Evolutionary conservation across 1,140 invertebrate species (phyloP).

Genomic region (Drosophila micromelanica): DNA sequence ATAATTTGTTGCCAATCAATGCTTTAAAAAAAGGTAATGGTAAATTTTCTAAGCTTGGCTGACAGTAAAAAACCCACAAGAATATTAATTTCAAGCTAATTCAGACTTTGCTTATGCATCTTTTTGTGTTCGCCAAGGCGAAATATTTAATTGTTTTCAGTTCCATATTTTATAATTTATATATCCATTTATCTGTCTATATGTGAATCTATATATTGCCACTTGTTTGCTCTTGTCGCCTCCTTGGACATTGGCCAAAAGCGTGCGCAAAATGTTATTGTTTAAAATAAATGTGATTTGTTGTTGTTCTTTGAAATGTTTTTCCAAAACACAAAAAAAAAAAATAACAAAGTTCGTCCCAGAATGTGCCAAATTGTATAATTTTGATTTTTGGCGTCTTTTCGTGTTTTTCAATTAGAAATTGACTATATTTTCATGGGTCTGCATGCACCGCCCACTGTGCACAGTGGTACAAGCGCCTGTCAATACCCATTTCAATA

Average conservation of each 20-base stretch:
- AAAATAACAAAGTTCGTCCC: conserved; percentile 4
- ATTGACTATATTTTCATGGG: neutral
- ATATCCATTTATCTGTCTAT: conserved; percentile 17
- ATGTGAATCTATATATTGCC: neutral
- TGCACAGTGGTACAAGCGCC: conserved; percentile 38
- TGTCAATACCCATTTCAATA: conserved; percentile 34
- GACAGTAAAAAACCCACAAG: neutral
- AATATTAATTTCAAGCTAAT: neutral
- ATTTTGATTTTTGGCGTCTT: conserved; percentile 38
- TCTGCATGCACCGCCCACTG: neutral
- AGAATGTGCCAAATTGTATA: conserved; percentile 45
- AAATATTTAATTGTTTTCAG: conserved; percentile 40
- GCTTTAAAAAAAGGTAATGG: no score
- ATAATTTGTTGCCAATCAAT: no score
- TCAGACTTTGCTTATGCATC: neutral
- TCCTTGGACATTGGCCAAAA: conserved; percentile 70
- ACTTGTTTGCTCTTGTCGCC: conserved; percentile 14
- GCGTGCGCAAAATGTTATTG: conserved; percentile 80
- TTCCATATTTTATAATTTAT: conserved; percentile 36
- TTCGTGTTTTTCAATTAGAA: conserved; percentile 59
- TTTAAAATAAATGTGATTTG: conserved; percentile 34
- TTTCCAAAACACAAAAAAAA: conserved; percentile 63
- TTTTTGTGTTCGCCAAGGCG: conserved; percentile 11
- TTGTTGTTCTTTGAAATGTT: conserved; percentile 51
- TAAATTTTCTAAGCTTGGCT: neutral